phyloP scores from a whole-genome alignment of 2,888 invertebrate genomes.

The Neoascia interrupta region DNA sequence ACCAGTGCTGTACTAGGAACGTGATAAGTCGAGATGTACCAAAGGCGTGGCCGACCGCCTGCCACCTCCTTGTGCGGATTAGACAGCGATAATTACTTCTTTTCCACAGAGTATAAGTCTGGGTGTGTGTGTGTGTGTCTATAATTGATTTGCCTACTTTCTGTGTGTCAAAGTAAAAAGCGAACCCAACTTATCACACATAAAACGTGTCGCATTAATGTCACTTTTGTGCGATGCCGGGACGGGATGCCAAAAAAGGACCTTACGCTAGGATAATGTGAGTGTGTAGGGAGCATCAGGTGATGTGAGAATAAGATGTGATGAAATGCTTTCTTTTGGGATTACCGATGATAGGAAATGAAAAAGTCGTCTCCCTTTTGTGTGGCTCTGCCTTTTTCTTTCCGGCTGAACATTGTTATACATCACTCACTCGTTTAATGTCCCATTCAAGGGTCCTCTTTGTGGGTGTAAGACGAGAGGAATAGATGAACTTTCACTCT shows the following conservation, averaged over 20 bases:
- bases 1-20: no score
- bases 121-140: neutral
- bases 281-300: neutral
- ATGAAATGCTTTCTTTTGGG: constrained; percentile 38
- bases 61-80: constrained; percentile 4
- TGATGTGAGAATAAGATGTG: constrained; percentile 10
- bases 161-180: neutral
- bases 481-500: constrained; percentile 18
- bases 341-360: constrained; percentile 50
- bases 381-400: neutral
- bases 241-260: neutral
- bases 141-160: constrained; percentile 54
- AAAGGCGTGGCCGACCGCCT: no score
- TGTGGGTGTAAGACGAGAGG: neutral
- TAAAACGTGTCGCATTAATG: constrained; percentile 58
- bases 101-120: constrained; percentile 1
- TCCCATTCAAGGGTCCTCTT: neutral
- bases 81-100: constrained; percentile 27
- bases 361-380: constrained; percentile 23
- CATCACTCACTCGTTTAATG: constrained; percentile 1
- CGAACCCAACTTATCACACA: constrained; percentile 25
- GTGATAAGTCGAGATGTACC: constrained; percentile 1
- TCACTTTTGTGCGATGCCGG: constrained; percentile 1
- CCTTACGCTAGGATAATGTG: constrained; percentile 17
- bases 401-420: no score